Evolutionary conservation across 2,797 vertebrate genomes (phyloP), one percentile per base, ranked within the genome.

Genomic region (Pangasius macronema): DNA sequence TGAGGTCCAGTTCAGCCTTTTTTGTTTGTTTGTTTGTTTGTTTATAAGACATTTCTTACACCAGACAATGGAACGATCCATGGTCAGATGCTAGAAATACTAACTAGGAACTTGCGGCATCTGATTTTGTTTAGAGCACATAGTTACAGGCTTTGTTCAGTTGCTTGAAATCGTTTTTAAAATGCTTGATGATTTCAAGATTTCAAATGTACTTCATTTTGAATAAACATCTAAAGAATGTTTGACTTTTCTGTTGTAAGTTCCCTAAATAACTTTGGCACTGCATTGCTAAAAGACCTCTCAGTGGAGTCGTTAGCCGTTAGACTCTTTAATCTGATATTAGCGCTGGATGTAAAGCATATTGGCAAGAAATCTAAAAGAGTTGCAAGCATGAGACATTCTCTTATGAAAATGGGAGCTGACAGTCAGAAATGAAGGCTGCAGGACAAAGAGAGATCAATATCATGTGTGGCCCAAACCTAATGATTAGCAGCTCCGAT

Each of bases 161-260:
- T 6, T 80, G 53, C 30, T 65, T 82, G 33, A 65, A 82, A 82
- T 22, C 27, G 1, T 63, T 59, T 63, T 59, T 42, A 39, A 82
- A 65, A 65, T 30, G 39, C 59, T 30, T 82, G 57, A 61, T 81
- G 59, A 65, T 82, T 82, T 46, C 39, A 67, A 49, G 18, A 51
- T 51, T 83, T 83, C 10, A 51, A 67, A 83, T 51, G 80, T 82
- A 39, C n/a, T 65, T 63, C 22, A 61, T 63, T 65, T 46, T 63
- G 27, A 3, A 67, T 33, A 83, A 83, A 83, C n/a, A 65, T 22
- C 81, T 51, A 68, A 67, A 68, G 42, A 83, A 83, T 83, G 39
- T 30, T 65, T 81, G 59, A 49, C 27, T 49, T 82, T 83, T 30
- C 42, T 33, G 39, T 51, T 51, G 9, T 65, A 65, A 67, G n/a